Conservation (phyloP, 2,797 vertebrate species). For the Tragopan temminckii region DNA sequence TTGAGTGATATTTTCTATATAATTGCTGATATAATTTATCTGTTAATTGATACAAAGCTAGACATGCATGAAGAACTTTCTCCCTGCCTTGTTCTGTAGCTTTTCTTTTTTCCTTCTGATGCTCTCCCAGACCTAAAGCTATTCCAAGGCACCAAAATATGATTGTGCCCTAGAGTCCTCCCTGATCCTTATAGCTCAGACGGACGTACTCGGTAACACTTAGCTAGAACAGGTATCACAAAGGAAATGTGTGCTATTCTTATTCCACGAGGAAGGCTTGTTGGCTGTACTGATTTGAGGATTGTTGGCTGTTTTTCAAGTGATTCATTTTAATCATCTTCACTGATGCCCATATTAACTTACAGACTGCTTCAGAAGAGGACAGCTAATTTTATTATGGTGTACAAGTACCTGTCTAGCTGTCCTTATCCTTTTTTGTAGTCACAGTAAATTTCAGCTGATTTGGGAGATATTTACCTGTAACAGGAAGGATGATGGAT, state of each 20-base stretch:
- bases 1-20: not conserved
- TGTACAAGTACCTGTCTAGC: not conserved
- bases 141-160: not conserved
- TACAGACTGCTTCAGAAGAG: not conserved
- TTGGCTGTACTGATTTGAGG: accelerated
- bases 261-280: not conserved
- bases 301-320: not conserved
- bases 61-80: not conserved
- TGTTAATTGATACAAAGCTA: not conserved
- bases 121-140: not conserved
- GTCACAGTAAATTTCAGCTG: not conserved
- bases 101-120: not conserved
- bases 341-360: not conserved
- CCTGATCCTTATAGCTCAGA: not conserved
- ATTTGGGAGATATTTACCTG: not conserved
- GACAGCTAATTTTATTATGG: not conserved
- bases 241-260: not conserved
- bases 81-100: not conserved
- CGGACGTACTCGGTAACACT: not conserved
- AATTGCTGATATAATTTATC: not conserved
- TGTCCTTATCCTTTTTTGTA: not conserved
- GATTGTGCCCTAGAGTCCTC: not conserved
- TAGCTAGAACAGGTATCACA: not conserved
- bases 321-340: not conserved
- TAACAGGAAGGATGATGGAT: not conserved